These are phyloP conservation scores for Drosophila infuscata DNA, from an alignment of 2,888 invertebrate species.

Conservation along the genomic window DNA sequence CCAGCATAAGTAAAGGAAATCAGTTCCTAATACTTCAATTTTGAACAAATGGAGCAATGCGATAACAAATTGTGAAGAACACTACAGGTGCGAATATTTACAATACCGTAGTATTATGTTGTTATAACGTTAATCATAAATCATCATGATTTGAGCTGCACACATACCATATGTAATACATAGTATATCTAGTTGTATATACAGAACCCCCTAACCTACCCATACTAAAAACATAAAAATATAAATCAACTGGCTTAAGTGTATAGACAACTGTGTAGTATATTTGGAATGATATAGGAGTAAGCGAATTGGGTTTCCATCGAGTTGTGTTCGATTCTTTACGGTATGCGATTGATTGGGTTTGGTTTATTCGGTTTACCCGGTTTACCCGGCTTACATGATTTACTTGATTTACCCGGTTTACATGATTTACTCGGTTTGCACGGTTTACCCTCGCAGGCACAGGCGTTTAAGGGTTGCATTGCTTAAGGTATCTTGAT, in stretches of 20 bases:
- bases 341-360: slow-evolving; percentile 26
- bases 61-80: slow-evolving; percentile 25
- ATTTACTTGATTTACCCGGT: too few relatives aligned
- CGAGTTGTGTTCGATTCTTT: slow-evolving; percentile 30
- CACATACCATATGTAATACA: slow-evolving; percentile 24
- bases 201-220: slow-evolving; percentile 36
- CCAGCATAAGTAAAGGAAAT: slow-evolving; percentile 16
- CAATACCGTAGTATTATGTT: slow-evolving; percentile 44
- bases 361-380: neutral
- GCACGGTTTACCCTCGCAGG: slow-evolving; percentile 4
- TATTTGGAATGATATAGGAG: slow-evolving; percentile 7
- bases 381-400: too few relatives aligned
- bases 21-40: slow-evolving; percentile 38
- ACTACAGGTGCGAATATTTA: slow-evolving; percentile 67
- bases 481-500: neutral
- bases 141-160: slow-evolving; percentile 52
- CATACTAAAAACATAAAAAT: neutral
- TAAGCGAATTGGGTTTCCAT: slow-evolving; percentile 26
- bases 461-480: neutral
- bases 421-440: too few relatives aligned
- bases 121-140: slow-evolving; percentile 37
- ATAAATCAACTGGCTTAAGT: neutral
- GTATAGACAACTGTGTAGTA: slow-evolving; percentile 16
- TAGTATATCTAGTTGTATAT: slow-evolving; percentile 41
- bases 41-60: slow-evolving; percentile 36